Conservation (phyloP, 2,797 vertebrate species). For the Catharus ustulatus region DNA sequence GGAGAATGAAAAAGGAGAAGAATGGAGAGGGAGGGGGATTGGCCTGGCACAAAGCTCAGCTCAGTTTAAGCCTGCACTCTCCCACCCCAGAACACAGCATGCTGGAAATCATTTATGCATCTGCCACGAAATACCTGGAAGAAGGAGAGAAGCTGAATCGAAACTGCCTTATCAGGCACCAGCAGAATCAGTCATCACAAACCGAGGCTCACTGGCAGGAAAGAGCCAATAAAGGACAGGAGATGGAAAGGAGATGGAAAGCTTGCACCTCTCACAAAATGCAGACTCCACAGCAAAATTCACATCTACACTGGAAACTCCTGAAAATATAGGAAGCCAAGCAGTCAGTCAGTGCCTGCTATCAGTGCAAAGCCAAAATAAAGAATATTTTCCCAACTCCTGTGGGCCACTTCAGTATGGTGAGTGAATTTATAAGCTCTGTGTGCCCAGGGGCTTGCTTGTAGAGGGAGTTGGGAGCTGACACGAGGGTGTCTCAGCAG, state of each 20-base stretch:
- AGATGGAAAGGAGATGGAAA: conserved; percentile 2
- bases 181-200: neutral
- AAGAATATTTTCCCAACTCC: neutral
- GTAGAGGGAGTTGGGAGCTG: neutral
- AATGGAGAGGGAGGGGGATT: neutral
- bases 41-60: neutral
- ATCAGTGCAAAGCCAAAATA: neutral
- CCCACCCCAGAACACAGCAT: neutral
- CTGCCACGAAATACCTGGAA: neutral
- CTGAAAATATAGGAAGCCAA: neutral
- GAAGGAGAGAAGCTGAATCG: neutral
- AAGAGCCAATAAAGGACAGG: neutral
- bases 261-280: neutral
- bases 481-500: neutral
- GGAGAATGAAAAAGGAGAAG: too few species aligned
- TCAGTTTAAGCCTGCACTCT: neutral
- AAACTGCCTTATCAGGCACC: neutral
- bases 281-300: neutral
- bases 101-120: neutral
- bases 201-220: neutral
- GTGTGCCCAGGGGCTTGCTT: neutral
- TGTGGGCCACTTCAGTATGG: neutral
- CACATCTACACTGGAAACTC: neutral
- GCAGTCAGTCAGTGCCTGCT: neutral
- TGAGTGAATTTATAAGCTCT: neutral